Percentiles rank a stretch among this genome's conserved stretches.
Evolutionary conservation across 2,888 invertebrate species (phyloP).

Genomic region (Pinctada fucata): DNA sequence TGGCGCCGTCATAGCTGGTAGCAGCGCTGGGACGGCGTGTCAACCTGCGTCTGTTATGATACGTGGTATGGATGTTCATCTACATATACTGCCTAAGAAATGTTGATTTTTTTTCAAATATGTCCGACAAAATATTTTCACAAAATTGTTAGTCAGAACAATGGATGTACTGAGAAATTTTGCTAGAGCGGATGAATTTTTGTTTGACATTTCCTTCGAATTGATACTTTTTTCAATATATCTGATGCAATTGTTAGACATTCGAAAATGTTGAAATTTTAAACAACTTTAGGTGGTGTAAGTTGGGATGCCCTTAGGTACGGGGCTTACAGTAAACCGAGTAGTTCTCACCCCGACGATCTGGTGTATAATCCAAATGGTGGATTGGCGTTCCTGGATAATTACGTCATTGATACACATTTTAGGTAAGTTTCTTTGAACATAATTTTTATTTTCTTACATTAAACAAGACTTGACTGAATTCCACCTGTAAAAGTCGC

Average conservation of each 20-base stretch:
- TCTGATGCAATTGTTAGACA: too few relatives aligned
- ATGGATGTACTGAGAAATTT: too few relatives aligned
- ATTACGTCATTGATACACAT: constrained; percentile 59
- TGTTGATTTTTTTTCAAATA: background rate
- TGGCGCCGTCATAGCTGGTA: constrained; percentile 60
- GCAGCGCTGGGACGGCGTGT: constrained; percentile 60
- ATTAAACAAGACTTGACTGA: too few relatives aligned
- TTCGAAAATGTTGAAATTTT: too few relatives aligned
- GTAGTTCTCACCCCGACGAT: constrained; percentile 38
- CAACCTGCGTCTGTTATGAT: constrained; percentile 56
- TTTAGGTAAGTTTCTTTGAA: constrained; percentile 53
- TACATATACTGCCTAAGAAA: background rate
- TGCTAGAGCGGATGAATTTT: too few relatives aligned
- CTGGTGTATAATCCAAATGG: constrained; percentile 55
- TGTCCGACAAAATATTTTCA: too few relatives aligned
- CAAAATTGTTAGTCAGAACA: too few relatives aligned
- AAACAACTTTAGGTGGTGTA: constrained; percentile 44
- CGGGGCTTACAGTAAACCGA: constrained; percentile 47
- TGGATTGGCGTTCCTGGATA: constrained; percentile 57
- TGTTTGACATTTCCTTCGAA: too few relatives aligned
- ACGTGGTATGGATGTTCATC: constrained; percentile 43
- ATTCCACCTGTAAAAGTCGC: too few relatives aligned
- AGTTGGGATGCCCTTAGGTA: constrained; percentile 57
- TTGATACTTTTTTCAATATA: too few relatives aligned
- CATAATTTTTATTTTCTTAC: background rate